Evolutionary conservation across 2,797 vertebrate species (phyloP).

Genomic region (Bryconaethiops microstoma): DNA sequence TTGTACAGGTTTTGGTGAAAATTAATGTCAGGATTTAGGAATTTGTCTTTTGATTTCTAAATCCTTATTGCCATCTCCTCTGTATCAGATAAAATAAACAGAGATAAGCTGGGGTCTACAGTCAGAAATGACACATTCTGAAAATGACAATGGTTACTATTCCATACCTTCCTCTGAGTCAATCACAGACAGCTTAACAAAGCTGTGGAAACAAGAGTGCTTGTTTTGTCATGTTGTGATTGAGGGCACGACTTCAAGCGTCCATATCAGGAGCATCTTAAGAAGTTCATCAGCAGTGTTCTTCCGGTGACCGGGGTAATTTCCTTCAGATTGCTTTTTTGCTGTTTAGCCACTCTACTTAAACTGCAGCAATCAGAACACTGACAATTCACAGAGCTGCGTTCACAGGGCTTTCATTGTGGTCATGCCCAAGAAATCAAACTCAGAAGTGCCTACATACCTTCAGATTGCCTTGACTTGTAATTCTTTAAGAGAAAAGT

Average conservation of each 20-base stretch:
- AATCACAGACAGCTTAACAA: neutral
- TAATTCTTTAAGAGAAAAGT: neutral
- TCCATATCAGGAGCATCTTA: conserved; percentile 33
- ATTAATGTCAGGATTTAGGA: conserved; percentile 8
- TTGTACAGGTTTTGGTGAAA: conserved; percentile 1
- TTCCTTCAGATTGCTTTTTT: conserved; percentile 46
- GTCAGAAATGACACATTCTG: neutral
- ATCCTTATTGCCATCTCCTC: neutral
- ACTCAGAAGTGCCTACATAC: neutral
- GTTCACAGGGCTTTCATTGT: conserved; percentile 16
- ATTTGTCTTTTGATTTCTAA: neutral
- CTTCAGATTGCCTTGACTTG: neutral
- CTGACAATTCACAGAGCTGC: conserved; percentile 5
- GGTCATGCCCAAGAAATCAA: neutral
- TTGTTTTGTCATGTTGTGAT: conserved; percentile 27
- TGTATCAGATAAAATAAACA: neutral
- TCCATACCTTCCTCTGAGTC: neutral
- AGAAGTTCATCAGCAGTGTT: conserved; percentile 35
- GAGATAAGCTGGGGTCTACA: neutral
- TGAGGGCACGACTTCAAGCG: conserved; percentile 28
- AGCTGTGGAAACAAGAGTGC: neutral
- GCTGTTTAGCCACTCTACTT: conserved; percentile 32
- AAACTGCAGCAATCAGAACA: conserved; percentile 25
- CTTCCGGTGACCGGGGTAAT: conserved; percentile 25
- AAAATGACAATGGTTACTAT: neutral